Base-by-base conservation (phyloP, 2,797 vertebrate genomes). In the Nyctalus aviator region DNA sequence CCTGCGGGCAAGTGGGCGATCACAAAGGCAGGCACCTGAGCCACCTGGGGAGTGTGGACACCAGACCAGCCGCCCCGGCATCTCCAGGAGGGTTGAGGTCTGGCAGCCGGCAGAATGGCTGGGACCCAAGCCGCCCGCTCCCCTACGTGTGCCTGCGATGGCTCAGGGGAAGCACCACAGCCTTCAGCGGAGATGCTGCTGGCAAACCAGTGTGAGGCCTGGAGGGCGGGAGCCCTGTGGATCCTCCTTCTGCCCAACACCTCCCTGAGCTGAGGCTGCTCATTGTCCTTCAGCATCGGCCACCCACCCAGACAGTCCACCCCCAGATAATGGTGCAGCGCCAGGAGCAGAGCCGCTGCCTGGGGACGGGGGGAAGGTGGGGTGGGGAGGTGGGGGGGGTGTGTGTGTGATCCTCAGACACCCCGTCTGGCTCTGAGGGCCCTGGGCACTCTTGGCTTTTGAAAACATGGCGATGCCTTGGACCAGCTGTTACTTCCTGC, bases 281-380 rank as follows among this genome's bases (percentile, higher is more conserved):
- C 35, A 14, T 68, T 25, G 78, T 82, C 53, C 68, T 35, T 50
- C 23, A 62, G 53, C 41, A 2, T 10, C 0, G 15, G 2, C 21
- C 30, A 18, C 55, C 32, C 1, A 0, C 15, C 1, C 11, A 32
- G 66, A 50, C 32, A 17, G 37, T 30, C n/a, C 41, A 48, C 55
- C 69, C 59, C 18, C 8, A 32, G 15, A 1, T 25, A 5, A 71
- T 53, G 50, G 50, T 53, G 50, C 17, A 18, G 5, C 7, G 17
- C 50, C 50, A 53, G 50, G 50, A 90, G 12, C 32, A 53, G 27
- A 17, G 27, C 11, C 15, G 27, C 41, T 69, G 35, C 62, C 23
- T 0, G 0, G 15, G 50, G 50, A 17, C 1, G 15, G 50, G 6
- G 8, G 7, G n/a, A n/a, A n/a, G n/a, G n/a, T n/a, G n/a, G n/a